phyloP scores from a whole-genome alignment of 2,797 vertebrate genomes.

The Notolepis coatsorum region DNA sequence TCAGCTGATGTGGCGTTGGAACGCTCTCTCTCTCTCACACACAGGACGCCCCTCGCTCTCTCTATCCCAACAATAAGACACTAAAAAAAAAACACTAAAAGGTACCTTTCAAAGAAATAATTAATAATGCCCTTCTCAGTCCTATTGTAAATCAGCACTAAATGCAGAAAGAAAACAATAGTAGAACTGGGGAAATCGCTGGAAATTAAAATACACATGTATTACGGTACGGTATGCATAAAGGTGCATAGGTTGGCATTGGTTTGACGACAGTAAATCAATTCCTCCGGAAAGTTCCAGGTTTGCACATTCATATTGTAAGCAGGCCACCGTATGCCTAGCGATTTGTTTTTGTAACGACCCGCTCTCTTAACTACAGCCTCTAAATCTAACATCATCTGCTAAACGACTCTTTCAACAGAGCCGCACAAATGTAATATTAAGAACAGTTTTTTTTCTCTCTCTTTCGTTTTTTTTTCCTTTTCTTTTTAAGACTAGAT shows the following conservation, averaged over 20 bases:
- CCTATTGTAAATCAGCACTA: slow-evolving; percentile 37
- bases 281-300: slow-evolving; percentile 65
- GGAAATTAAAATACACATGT: slow-evolving; percentile 28
- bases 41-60: not conserved
- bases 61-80: slow-evolving; percentile 58
- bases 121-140: slow-evolving; percentile 65
- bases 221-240: slow-evolving; percentile 48
- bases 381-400: slow-evolving; percentile 18
- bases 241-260: slow-evolving; percentile 75
- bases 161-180: slow-evolving; percentile 13
- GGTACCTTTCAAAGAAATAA: slow-evolving; percentile 37
- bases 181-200: not conserved
- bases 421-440: slow-evolving; percentile 33
- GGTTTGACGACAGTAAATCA: slow-evolving; percentile 59
- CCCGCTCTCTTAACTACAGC: slow-evolving; percentile 19
- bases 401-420: slow-evolving; percentile 64
- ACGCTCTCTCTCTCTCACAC: not conserved
- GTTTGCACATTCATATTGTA: slow-evolving; percentile 75
- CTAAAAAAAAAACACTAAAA: slow-evolving; percentile 45
- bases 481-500: slow-evolving; percentile 37
- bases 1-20: slow-evolving; percentile 35
- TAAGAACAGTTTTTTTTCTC: slow-evolving; percentile 25
- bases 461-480: too few relatives aligned
- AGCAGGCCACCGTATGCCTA: slow-evolving; percentile 42
- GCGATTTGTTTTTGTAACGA: slow-evolving; percentile 12